phyloP scores from a whole-genome alignment of 2,113 vertebrate genomes.

The Dromaius novaehollandiae region DNA sequence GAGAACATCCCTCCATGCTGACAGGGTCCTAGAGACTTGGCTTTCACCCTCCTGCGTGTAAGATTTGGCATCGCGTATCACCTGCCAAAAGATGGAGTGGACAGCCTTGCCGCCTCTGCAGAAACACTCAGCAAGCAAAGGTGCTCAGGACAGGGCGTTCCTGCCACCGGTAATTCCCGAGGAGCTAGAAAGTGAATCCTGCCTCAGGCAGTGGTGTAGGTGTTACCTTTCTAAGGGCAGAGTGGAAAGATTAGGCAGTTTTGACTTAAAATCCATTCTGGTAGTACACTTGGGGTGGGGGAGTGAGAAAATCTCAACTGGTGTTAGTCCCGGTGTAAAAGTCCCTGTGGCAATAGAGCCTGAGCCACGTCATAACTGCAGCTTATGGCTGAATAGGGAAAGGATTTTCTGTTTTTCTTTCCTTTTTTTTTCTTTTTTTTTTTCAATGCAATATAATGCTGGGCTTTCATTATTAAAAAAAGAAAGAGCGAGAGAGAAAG shows the following conservation, averaged over 20 bases:
- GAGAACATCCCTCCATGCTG: not conserved
- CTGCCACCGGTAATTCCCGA: not conserved
- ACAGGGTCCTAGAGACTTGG: slow-evolving; percentile 24
- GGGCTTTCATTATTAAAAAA: not conserved
- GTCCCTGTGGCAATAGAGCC: not conserved
- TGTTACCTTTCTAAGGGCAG: not conserved
- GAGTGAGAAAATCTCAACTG: not conserved
- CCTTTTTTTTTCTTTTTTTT: fast-evolving
- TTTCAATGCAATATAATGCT: fast-evolving
- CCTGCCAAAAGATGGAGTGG: slow-evolving; percentile 1
- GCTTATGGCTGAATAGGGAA: fast-evolving
- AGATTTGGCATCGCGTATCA: not conserved
- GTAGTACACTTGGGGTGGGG: not conserved
- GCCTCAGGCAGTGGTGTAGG: fast-evolving
- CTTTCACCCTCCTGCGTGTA: not conserved
- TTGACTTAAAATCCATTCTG: not conserved
- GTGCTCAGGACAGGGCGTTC: not conserved
- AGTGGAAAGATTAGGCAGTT: not conserved
- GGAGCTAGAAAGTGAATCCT: not conserved
- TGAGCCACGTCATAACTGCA: not conserved
- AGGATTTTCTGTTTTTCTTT: fast-evolving
- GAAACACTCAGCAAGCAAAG: not conserved
- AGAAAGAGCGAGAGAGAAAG: too few species aligned
- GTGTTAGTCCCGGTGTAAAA: not conserved
- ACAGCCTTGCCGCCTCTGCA: not conserved